Evolutionary conservation across 2,888 invertebrate species (phyloP).

Genomic region (Eristalinus aeneus): DNA sequence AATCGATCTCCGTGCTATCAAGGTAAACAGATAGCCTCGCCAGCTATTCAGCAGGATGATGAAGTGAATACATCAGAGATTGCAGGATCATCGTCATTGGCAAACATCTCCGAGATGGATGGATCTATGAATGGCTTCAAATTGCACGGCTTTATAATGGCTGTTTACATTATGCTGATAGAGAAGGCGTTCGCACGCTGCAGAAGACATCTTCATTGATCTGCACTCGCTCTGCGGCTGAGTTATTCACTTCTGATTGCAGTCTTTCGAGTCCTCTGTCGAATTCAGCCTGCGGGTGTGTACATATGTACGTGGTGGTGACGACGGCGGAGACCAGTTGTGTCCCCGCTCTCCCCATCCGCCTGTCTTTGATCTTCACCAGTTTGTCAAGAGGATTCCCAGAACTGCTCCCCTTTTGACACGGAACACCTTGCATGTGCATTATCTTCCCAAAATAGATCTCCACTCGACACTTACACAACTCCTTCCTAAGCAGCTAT

Average conservation of each 20-base stretch:
- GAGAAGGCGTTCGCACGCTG: conserved; percentile 21
- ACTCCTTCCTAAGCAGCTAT: not conserved
- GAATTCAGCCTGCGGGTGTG: not conserved
- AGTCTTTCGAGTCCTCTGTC: not conserved
- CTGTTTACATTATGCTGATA: conserved; percentile 56
- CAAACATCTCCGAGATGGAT: conserved; percentile 63
- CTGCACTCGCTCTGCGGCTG: conserved; percentile 17
- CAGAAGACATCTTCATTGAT: conserved; percentile 36
- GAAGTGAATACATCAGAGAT: conserved; percentile 48
- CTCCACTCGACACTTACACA: not conserved
- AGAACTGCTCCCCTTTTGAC: conserved; percentile 21
- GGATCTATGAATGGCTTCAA: conserved; percentile 62
- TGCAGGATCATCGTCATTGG: conserved; percentile 59
- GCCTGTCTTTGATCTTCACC: not conserved
- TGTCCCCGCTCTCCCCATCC: not conserved
- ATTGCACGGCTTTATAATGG: conserved; percentile 50
- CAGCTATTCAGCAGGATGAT: conserved; percentile 12
- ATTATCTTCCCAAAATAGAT: conserved; percentile 25
- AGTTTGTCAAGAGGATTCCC: not conserved
- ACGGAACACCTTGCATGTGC: conserved; percentile 32
- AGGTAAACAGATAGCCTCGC: conserved; percentile 37
- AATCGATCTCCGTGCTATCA: conserved; percentile 24
- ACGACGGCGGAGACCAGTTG: not conserved
- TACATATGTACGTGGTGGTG: not conserved
- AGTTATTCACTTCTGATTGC: conserved; percentile 7